phyloP scores from a whole-genome alignment of 2,113 vertebrate genomes.

The Saguinus midas region DNA sequence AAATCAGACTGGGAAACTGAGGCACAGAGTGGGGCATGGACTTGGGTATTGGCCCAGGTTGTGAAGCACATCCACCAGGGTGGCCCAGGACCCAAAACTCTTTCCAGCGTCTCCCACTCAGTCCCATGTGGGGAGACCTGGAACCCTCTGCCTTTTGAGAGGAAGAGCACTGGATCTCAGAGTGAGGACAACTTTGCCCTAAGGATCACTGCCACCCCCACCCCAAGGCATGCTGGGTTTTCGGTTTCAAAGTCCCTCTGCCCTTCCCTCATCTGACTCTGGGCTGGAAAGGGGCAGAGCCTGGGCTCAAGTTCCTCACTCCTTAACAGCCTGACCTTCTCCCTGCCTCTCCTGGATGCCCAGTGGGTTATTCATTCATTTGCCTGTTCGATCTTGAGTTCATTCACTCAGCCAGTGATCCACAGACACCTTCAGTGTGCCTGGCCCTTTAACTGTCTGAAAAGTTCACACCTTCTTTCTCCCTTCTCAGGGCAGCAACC shows the following conservation, averaged over 20 bases:
- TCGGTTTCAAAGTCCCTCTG: neutral
- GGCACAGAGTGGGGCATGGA: neutral
- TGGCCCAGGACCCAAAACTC: neutral
- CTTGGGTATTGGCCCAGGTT: neutral
- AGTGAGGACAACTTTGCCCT: neutral
- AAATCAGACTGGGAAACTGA: neutral
- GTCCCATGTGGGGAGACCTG: neutral
- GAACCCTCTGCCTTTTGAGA: neutral
- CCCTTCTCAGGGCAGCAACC: neutral
- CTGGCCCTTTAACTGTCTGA: neutral
- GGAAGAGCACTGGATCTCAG: neutral
- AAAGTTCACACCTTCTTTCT: neutral
- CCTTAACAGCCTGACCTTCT: neutral
- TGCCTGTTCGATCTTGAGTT: neutral
- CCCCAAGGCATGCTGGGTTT: neutral
- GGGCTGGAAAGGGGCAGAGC: neutral
- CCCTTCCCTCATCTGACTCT: neutral
- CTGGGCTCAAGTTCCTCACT: neutral
- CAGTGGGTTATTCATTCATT: neutral
- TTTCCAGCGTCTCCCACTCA: neutral
- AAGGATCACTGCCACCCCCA: neutral
- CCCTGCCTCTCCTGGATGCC: neutral
- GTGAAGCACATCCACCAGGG: neutral
- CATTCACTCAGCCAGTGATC: neutral
- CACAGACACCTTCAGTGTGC: neutral